phyloP scores from a whole-genome alignment of 2,888 invertebrate species.

The Ligdia adustata region DNA sequence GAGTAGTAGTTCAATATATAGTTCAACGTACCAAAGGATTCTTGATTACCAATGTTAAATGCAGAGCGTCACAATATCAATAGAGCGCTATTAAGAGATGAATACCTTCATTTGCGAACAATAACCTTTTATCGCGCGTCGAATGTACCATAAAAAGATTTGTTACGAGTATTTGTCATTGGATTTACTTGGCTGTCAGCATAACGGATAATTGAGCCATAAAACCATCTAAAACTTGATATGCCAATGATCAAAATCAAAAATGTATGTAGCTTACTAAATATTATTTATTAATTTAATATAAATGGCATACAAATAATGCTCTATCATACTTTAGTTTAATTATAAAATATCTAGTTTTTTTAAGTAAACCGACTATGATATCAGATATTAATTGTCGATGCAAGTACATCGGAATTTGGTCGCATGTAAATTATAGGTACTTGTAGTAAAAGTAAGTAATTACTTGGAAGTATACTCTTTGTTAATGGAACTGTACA shows the following conservation, averaged over 20 bases:
- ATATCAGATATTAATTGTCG: no score
- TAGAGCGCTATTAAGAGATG: conserved; percentile 11
- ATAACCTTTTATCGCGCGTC: conserved; percentile 43
- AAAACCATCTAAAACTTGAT: conserved; percentile 53
- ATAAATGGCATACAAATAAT: no score
- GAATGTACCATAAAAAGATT: conserved; percentile 59
- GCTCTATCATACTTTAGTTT: no score
- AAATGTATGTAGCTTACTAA: background rate
- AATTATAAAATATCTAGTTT: no score
- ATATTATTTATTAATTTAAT: conserved; percentile 18
- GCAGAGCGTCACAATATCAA: background rate
- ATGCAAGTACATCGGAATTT: no score
- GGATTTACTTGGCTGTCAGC: conserved; percentile 53
- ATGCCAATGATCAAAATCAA: conserved; percentile 1
- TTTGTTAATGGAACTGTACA: no score
- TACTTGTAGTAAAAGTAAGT: no score
- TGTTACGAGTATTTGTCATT: conserved; percentile 57
- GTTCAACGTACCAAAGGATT: no score
- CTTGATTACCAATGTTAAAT: background rate
- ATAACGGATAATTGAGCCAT: conserved; percentile 54
- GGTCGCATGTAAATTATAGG: no score
- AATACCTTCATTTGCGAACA: conserved; percentile 20
- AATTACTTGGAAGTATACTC: no score
- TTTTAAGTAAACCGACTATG: no score
- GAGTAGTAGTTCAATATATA: background rate